Evolutionary conservation across 2,888 invertebrate species (phyloP).

Genomic region (Abscondita cerata): DNA sequence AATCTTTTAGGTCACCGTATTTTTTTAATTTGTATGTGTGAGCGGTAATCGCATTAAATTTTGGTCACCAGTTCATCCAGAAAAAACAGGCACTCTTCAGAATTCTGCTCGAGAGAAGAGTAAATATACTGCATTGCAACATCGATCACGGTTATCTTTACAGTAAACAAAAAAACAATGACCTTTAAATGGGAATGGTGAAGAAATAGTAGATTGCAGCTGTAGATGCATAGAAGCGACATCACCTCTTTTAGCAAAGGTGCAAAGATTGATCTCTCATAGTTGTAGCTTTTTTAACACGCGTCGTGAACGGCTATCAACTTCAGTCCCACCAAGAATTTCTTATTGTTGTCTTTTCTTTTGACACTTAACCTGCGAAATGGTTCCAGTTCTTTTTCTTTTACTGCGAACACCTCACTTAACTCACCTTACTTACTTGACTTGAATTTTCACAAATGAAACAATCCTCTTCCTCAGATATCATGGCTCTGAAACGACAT

Average conservation of each 20-base stretch:
- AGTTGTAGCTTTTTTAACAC: not conserved
- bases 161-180: constrained; percentile 7
- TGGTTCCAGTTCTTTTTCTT: not conserved
- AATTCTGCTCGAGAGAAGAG: not conserved
- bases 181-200: not conserved
- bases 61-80: too few species aligned
- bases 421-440: not conserved
- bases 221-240: not conserved
- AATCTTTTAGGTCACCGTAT: not conserved
- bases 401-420: not conserved
- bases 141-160: not conserved
- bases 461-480: not conserved
- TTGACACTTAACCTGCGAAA: too few species aligned
- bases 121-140: not conserved
- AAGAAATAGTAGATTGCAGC: not conserved
- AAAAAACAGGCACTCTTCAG: not conserved
- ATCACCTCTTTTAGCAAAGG: not conserved
- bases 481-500: not conserved
- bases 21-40: not conserved
- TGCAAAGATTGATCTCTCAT: not conserved
- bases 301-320: not conserved
- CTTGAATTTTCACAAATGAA: not conserved
- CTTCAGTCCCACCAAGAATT: not conserved
- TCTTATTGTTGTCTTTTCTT: not conserved
- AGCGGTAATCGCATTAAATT: not conserved